Evolutionary conservation across 1,140 invertebrate genomes (phyloP), one percentile per base, ranked within the genome.

Genomic region (Dolichoris vasculosae): DNA sequence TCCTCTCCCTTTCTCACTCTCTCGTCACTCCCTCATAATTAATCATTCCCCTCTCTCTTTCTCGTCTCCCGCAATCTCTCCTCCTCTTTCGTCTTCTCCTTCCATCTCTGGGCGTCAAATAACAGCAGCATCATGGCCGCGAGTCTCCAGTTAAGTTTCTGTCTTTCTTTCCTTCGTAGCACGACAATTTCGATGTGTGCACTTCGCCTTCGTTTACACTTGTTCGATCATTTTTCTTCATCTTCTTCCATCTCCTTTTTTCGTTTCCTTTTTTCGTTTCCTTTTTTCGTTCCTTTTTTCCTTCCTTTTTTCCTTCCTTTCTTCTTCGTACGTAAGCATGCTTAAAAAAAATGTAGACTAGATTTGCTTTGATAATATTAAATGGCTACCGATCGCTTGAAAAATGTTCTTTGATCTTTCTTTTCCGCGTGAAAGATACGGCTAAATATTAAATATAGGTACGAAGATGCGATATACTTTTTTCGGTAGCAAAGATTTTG

Each of bases 1-100:
- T 83, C 51, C 8, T 20, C 30, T 48, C 63, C 35, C 63, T 48
- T 64, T 30, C 48, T 35, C 89, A 89, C 75, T 30, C 32, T 67
- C 89, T 89, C 90, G 90, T 92, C 91, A 92, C 91, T 92, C 91
- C 91, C 89, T 91, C 91, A 89, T 92, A 93, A 93, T 93, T 93
- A 93, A 93, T 92, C 92, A 92, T 92, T 92, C 90, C 91, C 90
- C 89, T 88, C 88, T 90, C 88, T 88, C 87, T 85, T 86, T 73
- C 64, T 86, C 84, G 20, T 77, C 71, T 89, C 85, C 73, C 43
- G 82, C 87, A 63, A 86, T 88, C 88, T 87, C 90, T 89, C 87
- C 90, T 88, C 87, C 89, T 91, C 87, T 71, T 80, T 38, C 79
- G 43, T 32, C 46, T 51, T 89, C 88, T 88, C 87, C 86, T 84